These are phyloP conservation scores for Paramisgurnus dabryanus DNA, from an alignment of 2,113 vertebrate species.

Conservation along the genomic window DNA sequence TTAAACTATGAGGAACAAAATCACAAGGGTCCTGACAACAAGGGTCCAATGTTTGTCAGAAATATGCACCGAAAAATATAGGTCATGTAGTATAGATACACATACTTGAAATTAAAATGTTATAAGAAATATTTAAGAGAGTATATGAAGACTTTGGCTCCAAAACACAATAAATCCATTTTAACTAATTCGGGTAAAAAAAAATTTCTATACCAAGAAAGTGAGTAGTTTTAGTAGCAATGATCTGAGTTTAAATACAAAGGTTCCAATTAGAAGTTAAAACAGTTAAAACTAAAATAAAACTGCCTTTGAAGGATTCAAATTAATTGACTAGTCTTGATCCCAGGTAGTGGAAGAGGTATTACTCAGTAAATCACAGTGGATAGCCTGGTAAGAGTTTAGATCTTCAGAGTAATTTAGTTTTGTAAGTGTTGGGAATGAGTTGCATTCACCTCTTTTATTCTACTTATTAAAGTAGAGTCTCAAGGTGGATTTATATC, in stretches of 20 bases:
- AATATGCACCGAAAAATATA: too few relatives aligned
- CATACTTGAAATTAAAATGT: too few relatives aligned
- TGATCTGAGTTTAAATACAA: neutral
- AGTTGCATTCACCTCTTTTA: constrained; percentile 61
- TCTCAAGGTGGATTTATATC: constrained; percentile 73
- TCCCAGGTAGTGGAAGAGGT: constrained; percentile 66
- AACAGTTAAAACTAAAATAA: constrained; percentile 37
- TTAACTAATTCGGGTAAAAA: too few relatives aligned
- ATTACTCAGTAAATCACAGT: constrained; percentile 64
- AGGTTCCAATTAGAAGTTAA: constrained; percentile 64
- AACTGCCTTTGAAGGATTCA: constrained; percentile 66
- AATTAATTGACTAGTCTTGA: constrained; percentile 59
- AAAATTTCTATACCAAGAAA: too few relatives aligned
- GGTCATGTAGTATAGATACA: too few relatives aligned
- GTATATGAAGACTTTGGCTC: too few relatives aligned
- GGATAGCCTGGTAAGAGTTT: constrained; percentile 50
- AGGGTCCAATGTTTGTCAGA: too few relatives aligned
- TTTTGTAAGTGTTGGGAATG: constrained; percentile 59
- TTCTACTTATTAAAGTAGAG: constrained; percentile 66
- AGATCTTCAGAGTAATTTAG: constrained; percentile 62
- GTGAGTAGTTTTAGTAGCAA: too few relatives aligned
- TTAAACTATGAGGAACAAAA: too few relatives aligned
- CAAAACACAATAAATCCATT: too few relatives aligned
- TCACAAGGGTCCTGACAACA: too few relatives aligned
- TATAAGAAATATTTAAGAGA: too few relatives aligned